Base-by-base conservation (phyloP, 2,888 invertebrate genomes). In the Scrobipalpa costella region DNA sequence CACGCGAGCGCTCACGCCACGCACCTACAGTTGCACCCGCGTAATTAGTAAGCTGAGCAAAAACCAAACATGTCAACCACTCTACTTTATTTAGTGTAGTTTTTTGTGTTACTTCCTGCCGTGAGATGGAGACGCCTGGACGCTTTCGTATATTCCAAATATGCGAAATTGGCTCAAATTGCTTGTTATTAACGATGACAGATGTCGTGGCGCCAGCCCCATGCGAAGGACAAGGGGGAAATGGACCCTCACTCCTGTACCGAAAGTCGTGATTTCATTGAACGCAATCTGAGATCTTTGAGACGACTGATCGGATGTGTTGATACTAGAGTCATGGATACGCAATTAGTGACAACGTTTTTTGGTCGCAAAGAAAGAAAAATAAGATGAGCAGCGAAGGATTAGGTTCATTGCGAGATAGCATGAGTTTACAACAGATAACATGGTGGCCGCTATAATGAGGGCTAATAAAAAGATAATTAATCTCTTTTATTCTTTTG, bases 101-200 rank as follows among this genome's bases (percentile, higher is more conserved):
- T 90, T 90, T 90, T 90, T 90, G 80, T 85, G 78, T 75, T 71
- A 85, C 88, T 88, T 90, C 90, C 90, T 88, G 89, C 77, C 76
- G 77, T 74, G 79, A 80, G 82, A 84, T 80, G 67, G 85, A 84
- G 87, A 87, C 84, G 88, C 88, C 82, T 85, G 85, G 84, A 77
- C 81, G 82, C 84, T 83, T 80, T 77, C 73, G 73, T 79, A 77
- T 82, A 89, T 90, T 89, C 85, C 81, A 88, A 90, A 90, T 87
- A 90, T 90, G 86, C 88, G 80, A 85, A 90, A 90, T 90, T 90
- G 88, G 76, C 86, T 89, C 88, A 88, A 90, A 90, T 90, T 90
- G 90, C 88, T 88, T 84, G 84, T 89, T 90, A 88, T 90, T 89
- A 90, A 90, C 88, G 88, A 90, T 90, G 90, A 90, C 90, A 90